Evolutionary conservation across 2,888 invertebrate species (phyloP), one percentile per base, ranked within the genome.

Genomic region (Gryllus longicercus): DNA sequence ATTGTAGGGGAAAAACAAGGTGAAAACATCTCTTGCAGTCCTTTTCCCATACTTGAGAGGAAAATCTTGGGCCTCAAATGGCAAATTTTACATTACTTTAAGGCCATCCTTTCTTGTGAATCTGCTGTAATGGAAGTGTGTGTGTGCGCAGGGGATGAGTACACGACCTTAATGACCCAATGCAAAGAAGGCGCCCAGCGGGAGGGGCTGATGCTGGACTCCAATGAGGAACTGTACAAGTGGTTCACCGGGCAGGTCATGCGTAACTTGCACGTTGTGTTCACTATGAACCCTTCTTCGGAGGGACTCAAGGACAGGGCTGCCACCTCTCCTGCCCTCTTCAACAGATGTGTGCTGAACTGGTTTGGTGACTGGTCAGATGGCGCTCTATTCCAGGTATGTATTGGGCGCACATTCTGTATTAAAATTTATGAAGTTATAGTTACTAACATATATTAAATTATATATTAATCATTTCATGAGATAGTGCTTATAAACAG

Each of bases 321-420:
- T 0, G 97, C 99, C 14, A 99, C 99, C 0, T 99, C 99, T 10
- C 99, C 99, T 51, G 99, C 99, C 8, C 90, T 99, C 81, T 99
- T 99, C 91, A 99, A 99, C 90, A 93, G 99, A 87, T 99, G 99
- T 87, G 99, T 99, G 16, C 91, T 99, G 84, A 99, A 99, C 88
- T 99, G 99, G 99, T 99, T 99, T 88, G 99, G 99, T 16, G 99
- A 99, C 88, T 99, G 99, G 99, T 97, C 98, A 38, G 97, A 98
- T 85, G 96, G 96, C 3, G 97, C 97, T 0, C 88, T 97, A 51
- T 97, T 94, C 92, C 96, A 97, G 89, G 95, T 91, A 83, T 83
- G 85, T 78, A 21, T 4, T 75, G 12, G 25, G 74, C 11, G 8
- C 21, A 74, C 18, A 5, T 49, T 76, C 18, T 23, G 14, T 51